These are phyloP conservation scores for Neodontobutis hainanensis DNA, from an alignment of 2,113 vertebrate species.

Conservation along the genomic window DNA sequence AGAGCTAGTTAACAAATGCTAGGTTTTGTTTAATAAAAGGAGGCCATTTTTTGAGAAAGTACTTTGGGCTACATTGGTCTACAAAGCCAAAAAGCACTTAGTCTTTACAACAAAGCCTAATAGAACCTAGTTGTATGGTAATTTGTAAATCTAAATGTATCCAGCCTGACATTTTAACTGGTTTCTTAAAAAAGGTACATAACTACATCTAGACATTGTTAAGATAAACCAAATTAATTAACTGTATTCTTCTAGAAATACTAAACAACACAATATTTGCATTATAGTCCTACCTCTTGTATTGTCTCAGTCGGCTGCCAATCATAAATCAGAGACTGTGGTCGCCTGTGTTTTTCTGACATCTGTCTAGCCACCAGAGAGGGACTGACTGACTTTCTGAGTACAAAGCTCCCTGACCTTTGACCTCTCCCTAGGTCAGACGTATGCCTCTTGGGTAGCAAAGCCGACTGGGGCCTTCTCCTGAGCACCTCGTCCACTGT, in stretches of 20 bases:
- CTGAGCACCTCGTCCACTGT: slow-evolving; percentile 20
- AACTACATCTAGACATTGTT: background rate
- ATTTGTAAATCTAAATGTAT: too few species aligned
- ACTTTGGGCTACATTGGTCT: too few species aligned
- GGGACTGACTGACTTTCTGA: slow-evolving; percentile 6
- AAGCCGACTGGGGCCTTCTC: background rate
- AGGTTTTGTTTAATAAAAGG: background rate
- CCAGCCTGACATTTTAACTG: too few species aligned
- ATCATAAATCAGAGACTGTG: background rate
- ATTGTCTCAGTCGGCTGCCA: background rate
- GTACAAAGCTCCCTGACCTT: slow-evolving; percentile 29
- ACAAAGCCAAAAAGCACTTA: too few species aligned
- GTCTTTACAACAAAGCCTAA: too few species aligned
- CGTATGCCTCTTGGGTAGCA: slow-evolving; percentile 9
- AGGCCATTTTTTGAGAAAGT: too few species aligned
- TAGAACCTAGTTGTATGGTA: too few species aligned
- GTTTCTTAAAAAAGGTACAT: background rate
- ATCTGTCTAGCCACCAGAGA: slow-evolving; percentile 12
- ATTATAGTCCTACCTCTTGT: slow-evolving; percentile 51
- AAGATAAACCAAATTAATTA: background rate
- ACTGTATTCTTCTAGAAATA: background rate
- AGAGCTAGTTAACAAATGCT: background rate
- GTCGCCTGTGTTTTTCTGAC: slow-evolving; percentile 26
- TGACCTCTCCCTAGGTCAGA: slow-evolving; percentile 22
- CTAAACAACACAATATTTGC: background rate